Base-by-base conservation (phyloP, 2,888 invertebrate genomes). In the Vannuccia rotundouncinata region DNA sequence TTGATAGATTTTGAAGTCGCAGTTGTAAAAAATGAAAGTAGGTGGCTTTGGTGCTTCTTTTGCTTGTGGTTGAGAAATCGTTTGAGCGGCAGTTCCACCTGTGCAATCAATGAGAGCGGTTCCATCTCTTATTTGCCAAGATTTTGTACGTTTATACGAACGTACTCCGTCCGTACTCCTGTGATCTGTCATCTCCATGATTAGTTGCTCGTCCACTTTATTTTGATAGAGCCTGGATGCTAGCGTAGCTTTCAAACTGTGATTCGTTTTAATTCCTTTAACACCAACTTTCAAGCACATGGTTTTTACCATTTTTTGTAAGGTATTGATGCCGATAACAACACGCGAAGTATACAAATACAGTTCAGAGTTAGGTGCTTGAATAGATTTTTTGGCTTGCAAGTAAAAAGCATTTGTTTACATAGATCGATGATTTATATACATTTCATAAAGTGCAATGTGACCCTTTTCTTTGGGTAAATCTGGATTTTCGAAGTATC, bases 181-280 rank as follows among this genome's bases (percentile, higher is more conserved):
- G 2, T 75, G 31, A 31, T 29, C 75, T 5, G 75, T 75, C 75
- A 75, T 75, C 29, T 10, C 75, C 29, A 10, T 75, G 75, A 75
- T 75, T 2, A 75, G 30, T n/a, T 75, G 29, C 29, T 75, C 75
- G 29, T 75, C 75, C 17, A 75, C 75, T 2, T 10, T 75, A 31
- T 31, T 29, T 31, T 75, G 75, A 75, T 75, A 75, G 1, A 75
- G 31, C 31, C 66, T 75, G 75, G 75, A 5, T 29, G 75, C 75
- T 31, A 75, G 75, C 31, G 75, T 31, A 29, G 75, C 75, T 75
- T 75, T 75, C 30, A 75, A 31, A 75, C 75, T 75, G 75, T 75
- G 75, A 31, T 75, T 79, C 17, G 28, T 30, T 27, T 77, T 25
- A 76, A 17, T 79, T 2, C 74, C 25, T 78, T 80, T 29, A 80